Conservation (phyloP, 1,140 invertebrate species). For the Gerris buenoi region DNA sequence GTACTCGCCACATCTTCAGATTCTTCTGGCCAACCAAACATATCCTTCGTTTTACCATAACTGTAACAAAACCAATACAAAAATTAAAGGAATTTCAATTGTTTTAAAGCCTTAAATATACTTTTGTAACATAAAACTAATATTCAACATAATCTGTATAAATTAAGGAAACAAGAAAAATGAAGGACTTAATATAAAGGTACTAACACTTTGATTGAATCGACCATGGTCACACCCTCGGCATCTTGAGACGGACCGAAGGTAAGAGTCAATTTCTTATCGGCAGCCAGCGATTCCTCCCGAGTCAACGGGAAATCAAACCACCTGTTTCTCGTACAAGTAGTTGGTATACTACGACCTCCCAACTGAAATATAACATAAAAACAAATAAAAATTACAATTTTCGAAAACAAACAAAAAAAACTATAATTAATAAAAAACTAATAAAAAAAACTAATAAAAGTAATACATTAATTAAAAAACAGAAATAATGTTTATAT, state of each 20-base stretch:
- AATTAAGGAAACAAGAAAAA: too few species aligned
- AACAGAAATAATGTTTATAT: neutral
- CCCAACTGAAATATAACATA: slow-evolving; percentile 38
- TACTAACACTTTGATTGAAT: slow-evolving; percentile 71
- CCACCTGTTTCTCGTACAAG: slow-evolving; percentile 68
- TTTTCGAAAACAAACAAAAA: neutral
- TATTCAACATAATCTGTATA: too few species aligned
- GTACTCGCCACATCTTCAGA: slow-evolving; percentile 60
- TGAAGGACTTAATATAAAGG: slow-evolving; percentile 1
- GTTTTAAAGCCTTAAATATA: too few species aligned
- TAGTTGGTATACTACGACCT: slow-evolving; percentile 62
- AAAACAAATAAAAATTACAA: slow-evolving; percentile 2
- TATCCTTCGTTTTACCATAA: slow-evolving; percentile 89
- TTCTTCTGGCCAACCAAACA: slow-evolving; percentile 94
- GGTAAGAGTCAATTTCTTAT: slow-evolving; percentile 77
- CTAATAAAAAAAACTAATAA: slow-evolving; percentile 8
- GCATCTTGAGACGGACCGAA: slow-evolving; percentile 84
- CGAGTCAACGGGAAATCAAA: slow-evolving; percentile 87
- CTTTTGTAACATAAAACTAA: too few species aligned
- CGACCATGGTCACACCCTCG: slow-evolving; percentile 77
- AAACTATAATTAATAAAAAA: too few species aligned
- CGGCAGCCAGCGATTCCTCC: slow-evolving; percentile 83
- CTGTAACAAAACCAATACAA: too few species aligned
- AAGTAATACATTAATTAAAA: neutral
- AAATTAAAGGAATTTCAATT: too few species aligned